Evolutionary conservation across 2,113 vertebrate genomes (phyloP).

Genomic region (Peucedramus taeniatus): DNA sequence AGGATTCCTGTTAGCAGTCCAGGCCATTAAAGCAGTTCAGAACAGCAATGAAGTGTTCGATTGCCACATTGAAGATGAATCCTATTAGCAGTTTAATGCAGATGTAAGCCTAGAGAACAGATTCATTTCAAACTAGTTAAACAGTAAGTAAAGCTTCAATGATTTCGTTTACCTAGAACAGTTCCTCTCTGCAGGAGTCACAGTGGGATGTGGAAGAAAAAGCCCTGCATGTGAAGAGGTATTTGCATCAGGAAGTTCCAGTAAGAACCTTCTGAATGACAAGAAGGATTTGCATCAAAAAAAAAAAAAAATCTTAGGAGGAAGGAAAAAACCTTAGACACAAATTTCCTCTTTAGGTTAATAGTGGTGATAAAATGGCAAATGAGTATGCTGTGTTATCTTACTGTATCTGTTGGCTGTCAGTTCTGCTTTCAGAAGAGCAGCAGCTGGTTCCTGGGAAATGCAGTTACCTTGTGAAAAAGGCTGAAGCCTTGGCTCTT

Average conservation of each 20-base stretch:
- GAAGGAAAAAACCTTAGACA: neutral
- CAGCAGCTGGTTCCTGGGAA: neutral
- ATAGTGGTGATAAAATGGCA: neutral
- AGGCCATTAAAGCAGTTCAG: neutral
- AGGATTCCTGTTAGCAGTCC: neutral
- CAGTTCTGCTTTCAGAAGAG: neutral
- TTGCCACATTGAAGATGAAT: constrained; percentile 19
- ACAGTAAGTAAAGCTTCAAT: constrained; percentile 27
- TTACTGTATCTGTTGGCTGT: neutral
- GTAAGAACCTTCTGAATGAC: constrained; percentile 37
- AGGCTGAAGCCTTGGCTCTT: neutral
- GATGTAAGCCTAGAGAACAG: constrained; percentile 18
- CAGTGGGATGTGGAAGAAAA: constrained; percentile 52
- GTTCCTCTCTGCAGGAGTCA: constrained; percentile 54
- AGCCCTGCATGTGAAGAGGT: constrained; percentile 49
- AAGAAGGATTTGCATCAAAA: constrained; percentile 43
- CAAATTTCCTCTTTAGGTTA: neutral
- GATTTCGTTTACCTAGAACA: constrained; percentile 50
- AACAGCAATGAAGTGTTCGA: neutral
- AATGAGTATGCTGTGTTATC: neutral
- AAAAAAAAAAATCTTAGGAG: neutral
- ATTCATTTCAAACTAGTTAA: constrained; percentile 34
- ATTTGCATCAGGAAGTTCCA: constrained; percentile 63
- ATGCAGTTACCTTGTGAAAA: neutral
- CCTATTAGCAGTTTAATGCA: constrained; percentile 33